Conservation (phyloP, 2,113 vertebrate species). For the Turdus rufiventris region DNA sequence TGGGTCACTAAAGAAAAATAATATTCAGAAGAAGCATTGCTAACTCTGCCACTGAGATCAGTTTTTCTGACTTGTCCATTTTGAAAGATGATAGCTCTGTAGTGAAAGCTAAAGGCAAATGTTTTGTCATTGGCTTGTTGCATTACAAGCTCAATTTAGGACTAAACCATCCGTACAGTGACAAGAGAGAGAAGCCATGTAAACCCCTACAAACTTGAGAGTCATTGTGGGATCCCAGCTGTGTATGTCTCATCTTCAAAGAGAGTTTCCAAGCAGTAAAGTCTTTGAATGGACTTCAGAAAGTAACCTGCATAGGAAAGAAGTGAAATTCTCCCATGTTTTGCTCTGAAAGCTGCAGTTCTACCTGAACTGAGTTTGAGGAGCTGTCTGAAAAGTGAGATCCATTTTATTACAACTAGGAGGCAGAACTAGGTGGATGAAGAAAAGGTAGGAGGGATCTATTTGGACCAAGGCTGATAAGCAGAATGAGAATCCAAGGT, state of each 20-base stretch:
- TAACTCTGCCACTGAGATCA: neutral
- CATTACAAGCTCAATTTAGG: slow-evolving; percentile 43
- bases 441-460: neutral
- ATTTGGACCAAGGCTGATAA: neutral
- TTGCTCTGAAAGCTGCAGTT: neutral
- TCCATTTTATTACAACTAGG: neutral
- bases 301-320: neutral
- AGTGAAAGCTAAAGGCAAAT: slow-evolving; percentile 11
- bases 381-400: neutral
- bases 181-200: neutral
- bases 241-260: neutral
- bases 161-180: neutral
- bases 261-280: neutral
- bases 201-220: neutral
- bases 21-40: neutral
- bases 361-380: neutral
- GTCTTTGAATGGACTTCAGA: neutral
- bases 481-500: neutral
- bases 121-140: slow-evolving; percentile 37
- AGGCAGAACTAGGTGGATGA: neutral
- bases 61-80: slow-evolving; percentile 13
- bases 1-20: neutral
- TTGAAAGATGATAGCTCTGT: slow-evolving; percentile 24
- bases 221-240: neutral
- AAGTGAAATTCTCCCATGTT: neutral